phyloP scores from a whole-genome alignment of 2,113 vertebrate species.

The Octodon degus region DNA sequence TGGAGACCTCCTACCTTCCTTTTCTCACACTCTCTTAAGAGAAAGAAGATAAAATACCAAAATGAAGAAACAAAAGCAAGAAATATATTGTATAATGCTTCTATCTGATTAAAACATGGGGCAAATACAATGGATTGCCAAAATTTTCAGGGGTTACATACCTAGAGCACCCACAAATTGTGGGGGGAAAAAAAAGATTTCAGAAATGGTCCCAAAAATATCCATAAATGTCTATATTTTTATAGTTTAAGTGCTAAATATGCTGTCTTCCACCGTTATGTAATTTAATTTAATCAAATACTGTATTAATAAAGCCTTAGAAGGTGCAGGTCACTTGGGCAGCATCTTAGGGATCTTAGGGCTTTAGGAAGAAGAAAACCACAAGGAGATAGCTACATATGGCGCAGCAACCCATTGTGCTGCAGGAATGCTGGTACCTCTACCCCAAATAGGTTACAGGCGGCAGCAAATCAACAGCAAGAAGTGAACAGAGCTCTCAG shows the following conservation, averaged over 20 bases:
- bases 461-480: not conserved
- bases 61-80: not conserved
- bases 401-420: not conserved
- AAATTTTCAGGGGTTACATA: not conserved
- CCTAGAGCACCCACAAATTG: not conserved
- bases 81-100: not conserved
- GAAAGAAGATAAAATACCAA: slow-evolving; percentile 26
- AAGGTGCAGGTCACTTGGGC: not conserved
- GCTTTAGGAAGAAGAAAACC: not conserved
- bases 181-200: not conserved
- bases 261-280: not conserved
- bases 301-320: not conserved
- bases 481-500: not conserved
- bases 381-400: not conserved
- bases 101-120: not conserved
- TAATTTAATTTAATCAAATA: not conserved
- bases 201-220: not conserved
- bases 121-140: not conserved
- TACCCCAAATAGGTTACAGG: not conserved
- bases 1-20: not conserved
- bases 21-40: not conserved
- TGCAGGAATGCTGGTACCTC: not conserved
- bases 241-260: not conserved
- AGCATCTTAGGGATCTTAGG: not conserved
- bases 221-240: not conserved